Evolutionary conservation across 2,113 vertebrate genomes (phyloP).

Genomic region (Maccullochella peelii): DNA sequence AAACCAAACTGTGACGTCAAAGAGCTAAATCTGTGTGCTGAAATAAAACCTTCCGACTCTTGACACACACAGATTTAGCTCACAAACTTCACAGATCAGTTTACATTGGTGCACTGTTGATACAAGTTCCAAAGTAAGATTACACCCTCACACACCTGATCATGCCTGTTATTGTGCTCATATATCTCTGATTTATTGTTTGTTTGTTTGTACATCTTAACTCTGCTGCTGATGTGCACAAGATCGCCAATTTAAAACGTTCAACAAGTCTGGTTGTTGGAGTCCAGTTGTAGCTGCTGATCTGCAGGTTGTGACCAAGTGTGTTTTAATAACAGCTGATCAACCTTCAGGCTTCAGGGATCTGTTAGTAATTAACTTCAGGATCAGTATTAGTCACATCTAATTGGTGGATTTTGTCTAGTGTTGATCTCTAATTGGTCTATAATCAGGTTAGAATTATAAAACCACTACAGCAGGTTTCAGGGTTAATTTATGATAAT

Average conservation of each 20-base stretch:
- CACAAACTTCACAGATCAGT: not conserved
- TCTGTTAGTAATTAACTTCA: constrained; percentile 16
- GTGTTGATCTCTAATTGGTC: not conserved
- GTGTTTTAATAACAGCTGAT: not conserved
- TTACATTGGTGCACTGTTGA: not conserved
- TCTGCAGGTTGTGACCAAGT: constrained; percentile 1
- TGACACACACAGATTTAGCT: not conserved
- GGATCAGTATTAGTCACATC: not conserved
- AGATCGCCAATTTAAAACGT: constrained; percentile 1
- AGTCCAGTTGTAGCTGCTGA: not conserved
- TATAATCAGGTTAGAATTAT: constrained; percentile 17
- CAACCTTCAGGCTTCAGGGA: constrained; percentile 4
- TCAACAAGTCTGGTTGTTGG: not conserved
- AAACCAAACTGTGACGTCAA: not conserved
- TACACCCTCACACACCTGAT: not conserved
- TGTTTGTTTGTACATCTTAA: not conserved
- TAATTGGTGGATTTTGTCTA: not conserved
- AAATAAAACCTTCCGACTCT: not conserved
- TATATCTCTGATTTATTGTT: not conserved
- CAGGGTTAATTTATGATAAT: not conserved
- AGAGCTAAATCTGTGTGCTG: not conserved
- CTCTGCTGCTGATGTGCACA: constrained; percentile 44
- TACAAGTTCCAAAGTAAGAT: not conserved
- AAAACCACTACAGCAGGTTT: constrained; percentile 27
- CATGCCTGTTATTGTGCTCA: not conserved